Percentiles rank a stretch among this genome's conserved stretches.
Conservation (phyloP, 2,888 invertebrate genomes). For the Philopedon plagiatum region DNA sequence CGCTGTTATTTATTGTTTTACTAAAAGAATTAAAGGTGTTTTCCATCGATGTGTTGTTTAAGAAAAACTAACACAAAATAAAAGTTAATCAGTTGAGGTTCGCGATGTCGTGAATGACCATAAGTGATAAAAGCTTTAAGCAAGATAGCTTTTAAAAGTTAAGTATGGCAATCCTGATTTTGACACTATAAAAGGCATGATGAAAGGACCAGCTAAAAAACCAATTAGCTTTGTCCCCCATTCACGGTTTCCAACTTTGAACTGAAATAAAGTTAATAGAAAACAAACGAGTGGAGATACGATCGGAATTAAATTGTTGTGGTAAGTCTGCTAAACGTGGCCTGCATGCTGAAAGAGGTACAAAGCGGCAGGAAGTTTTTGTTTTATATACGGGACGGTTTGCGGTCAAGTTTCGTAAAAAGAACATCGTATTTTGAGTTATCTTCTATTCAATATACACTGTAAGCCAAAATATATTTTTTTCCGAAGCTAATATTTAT, state of each 20-base stretch:
- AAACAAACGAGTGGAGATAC: slow-evolving; percentile 61
- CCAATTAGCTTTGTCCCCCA: slow-evolving; percentile 53
- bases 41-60: too few relatives aligned
- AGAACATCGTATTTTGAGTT: too few relatives aligned
- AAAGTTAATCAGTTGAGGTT: slow-evolving; percentile 3
- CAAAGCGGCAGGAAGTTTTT: slow-evolving; percentile 33
- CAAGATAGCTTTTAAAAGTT: slow-evolving; percentile 25
- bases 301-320: slow-evolving; percentile 57
- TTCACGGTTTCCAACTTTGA: slow-evolving; percentile 55
- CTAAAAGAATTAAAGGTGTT: too few relatives aligned
- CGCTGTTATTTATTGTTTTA: too few relatives aligned
- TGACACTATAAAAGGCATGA: slow-evolving; percentile 48
- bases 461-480: too few relatives aligned
- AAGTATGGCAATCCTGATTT: slow-evolving; percentile 39
- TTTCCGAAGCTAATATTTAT: too few relatives aligned
- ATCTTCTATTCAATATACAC: too few relatives aligned
- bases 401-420: slow-evolving; percentile 4
- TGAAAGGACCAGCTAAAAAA: slow-evolving; percentile 50
- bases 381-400: slow-evolving; percentile 34
- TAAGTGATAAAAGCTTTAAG: slow-evolving; percentile 23
- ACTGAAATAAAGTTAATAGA: slow-evolving; percentile 63
- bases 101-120: slow-evolving; percentile 12
- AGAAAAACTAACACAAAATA: too few relatives aligned
- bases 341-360: slow-evolving; percentile 54
- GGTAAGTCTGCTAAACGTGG: slow-evolving; percentile 55